Evolutionary conservation across 2,888 invertebrate species (phyloP).

Genomic region (Drosophila anomalata): DNA sequence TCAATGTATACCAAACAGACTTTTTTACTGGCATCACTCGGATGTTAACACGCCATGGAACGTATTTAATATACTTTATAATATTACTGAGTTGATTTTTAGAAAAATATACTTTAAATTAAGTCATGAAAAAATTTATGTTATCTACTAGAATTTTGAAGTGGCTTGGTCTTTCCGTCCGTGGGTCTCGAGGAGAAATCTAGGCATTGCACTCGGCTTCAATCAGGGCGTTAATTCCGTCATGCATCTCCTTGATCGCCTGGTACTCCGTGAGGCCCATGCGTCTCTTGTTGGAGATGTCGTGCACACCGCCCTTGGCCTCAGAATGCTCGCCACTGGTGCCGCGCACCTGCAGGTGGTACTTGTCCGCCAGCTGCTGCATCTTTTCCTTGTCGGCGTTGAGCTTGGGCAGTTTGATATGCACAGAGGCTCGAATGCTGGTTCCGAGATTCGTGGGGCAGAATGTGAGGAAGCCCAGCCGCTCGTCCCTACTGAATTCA

Average conservation of each 20-base stretch:
- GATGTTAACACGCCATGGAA: too few relatives aligned
- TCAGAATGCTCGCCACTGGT: constrained; percentile 98
- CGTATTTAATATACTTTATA: too few relatives aligned
- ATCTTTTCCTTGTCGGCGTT: constrained; percentile 93
- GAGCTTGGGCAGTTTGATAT: constrained; percentile 97
- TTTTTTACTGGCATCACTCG: too few relatives aligned
- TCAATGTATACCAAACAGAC: too few relatives aligned
- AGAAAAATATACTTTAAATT: not conserved
- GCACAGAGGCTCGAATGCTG: constrained; percentile 98
- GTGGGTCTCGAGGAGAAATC: not conserved
- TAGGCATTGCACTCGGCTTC: constrained; percentile 88
- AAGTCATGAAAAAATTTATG: not conserved
- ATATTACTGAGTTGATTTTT: too few relatives aligned
- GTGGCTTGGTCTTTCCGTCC: not conserved
- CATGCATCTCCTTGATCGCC: constrained; percentile 95
- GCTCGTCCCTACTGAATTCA: constrained; percentile 96
- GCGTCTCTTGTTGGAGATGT: constrained; percentile 98
- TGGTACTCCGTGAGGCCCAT: constrained; percentile 98
- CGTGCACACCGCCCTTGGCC: constrained; percentile 96
- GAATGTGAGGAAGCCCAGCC: constrained; percentile 98
- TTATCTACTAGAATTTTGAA: not conserved
- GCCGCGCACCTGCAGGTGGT: constrained; percentile 94
- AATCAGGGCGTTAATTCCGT: constrained; percentile 96
- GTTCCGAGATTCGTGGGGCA: constrained; percentile 99
- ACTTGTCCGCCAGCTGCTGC: constrained; percentile 93